These are phyloP conservation scores for Notolabrus celidotus DNA, from an alignment of 2,797 vertebrate genomes.

Conservation along the genomic window DNA sequence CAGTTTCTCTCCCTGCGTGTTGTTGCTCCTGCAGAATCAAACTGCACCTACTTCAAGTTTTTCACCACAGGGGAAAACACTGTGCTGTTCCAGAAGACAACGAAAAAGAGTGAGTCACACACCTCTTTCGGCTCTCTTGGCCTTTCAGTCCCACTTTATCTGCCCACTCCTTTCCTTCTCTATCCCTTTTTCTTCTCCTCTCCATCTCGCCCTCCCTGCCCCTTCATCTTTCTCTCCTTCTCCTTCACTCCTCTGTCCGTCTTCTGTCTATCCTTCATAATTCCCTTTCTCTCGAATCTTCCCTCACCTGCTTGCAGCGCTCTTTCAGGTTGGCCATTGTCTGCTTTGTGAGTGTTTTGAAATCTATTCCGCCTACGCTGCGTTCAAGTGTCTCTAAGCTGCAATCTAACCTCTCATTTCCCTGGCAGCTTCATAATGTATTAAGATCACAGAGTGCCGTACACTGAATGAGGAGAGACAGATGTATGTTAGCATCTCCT, in stretches of 20 bases:
- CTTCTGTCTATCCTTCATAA: background rate
- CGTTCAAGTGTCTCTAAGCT: slow-evolving; percentile 62
- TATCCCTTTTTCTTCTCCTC: background rate
- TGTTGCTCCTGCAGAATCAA: slow-evolving; percentile 82
- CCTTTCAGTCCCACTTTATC: slow-evolving; percentile 30
- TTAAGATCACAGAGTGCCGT: slow-evolving; percentile 37
- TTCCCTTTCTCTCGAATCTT: background rate
- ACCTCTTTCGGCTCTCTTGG: slow-evolving; percentile 18
- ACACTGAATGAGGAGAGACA: slow-evolving; percentile 31
- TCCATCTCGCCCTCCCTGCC: background rate
- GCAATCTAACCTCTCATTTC: slow-evolving; percentile 65
- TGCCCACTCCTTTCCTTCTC: slow-evolving; percentile 38
- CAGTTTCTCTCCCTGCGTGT: slow-evolving; percentile 3
- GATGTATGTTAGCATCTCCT: slow-evolving; percentile 29
- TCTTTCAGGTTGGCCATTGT: slow-evolving; percentile 57
- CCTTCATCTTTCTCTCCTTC: background rate
- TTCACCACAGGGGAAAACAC: slow-evolving; percentile 91
- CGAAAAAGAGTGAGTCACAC: slow-evolving; percentile 86
- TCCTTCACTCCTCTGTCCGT: background rate
- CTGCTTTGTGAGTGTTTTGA: slow-evolving; percentile 56
- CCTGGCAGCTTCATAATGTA: slow-evolving; percentile 56
- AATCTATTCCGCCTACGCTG: slow-evolving; percentile 73
- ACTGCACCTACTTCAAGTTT: slow-evolving; percentile 94
- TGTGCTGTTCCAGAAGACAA: slow-evolving; percentile 88
- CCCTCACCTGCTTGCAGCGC: slow-evolving; percentile 41